phyloP scores from a whole-genome alignment of 2,888 invertebrate species.

The Acrobasis suavella region DNA sequence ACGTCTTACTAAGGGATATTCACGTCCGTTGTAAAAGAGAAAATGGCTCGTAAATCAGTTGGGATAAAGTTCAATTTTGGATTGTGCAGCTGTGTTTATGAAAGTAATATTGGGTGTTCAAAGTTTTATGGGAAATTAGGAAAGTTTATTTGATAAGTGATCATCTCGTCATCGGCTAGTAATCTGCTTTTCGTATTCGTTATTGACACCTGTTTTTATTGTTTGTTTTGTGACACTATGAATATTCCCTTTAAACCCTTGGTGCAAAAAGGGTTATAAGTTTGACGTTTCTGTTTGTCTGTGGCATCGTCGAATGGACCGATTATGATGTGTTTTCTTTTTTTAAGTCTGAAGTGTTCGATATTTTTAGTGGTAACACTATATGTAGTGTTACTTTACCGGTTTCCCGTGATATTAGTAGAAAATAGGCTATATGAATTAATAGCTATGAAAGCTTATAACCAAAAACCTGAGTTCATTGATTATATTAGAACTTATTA shows the following conservation, averaged over 20 bases:
- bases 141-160: slow-evolving; percentile 22
- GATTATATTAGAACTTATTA: too few relatives aligned
- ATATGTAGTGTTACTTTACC: too few relatives aligned
- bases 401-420: too few relatives aligned
- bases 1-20: slow-evolving; percentile 4
- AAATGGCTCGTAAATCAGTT: background rate
- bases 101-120: slow-evolving; percentile 23
- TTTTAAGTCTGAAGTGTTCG: too few relatives aligned
- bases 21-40: slow-evolving; percentile 2
- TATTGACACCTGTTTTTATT: background rate
- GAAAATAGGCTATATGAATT: too few relatives aligned
- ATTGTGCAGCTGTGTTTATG: slow-evolving; percentile 18
- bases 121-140: slow-evolving; percentile 24
- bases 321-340: too few relatives aligned
- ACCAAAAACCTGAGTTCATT: too few relatives aligned
- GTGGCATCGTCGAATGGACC: too few relatives aligned
- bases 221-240: background rate
- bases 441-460: too few relatives aligned
- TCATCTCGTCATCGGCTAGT: slow-evolving; percentile 20
- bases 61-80: slow-evolving; percentile 14
- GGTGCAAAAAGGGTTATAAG: too few relatives aligned
- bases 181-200: slow-evolving; percentile 2
- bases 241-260: background rate
- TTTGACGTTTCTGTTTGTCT: too few relatives aligned
- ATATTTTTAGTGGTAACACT: too few relatives aligned